A percentile compares a stretch with the other conserved stretches of the same genome.
Conservation (phyloP, 2,797 vertebrate species). For the Macropodus opercularis region DNA sequence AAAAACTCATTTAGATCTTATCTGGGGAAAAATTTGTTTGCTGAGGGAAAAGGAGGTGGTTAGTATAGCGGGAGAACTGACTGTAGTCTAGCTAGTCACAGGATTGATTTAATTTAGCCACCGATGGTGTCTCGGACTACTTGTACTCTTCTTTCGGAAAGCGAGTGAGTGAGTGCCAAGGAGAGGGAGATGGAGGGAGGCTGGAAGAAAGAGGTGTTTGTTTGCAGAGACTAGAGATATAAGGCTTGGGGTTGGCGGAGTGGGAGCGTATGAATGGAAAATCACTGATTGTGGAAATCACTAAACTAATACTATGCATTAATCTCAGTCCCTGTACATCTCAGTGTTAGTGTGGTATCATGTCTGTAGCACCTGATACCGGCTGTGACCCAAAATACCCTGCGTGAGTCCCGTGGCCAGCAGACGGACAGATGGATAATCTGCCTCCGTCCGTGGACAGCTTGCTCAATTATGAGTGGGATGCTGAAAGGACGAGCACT, state of each 20-base stretch:
- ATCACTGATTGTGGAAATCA: not conserved
- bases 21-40: constrained; percentile 82
- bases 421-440: constrained; percentile 55
- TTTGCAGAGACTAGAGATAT: constrained; percentile 39
- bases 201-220: constrained; percentile 51
- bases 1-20: constrained; percentile 88
- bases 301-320: too few species aligned
- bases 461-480: constrained; percentile 73
- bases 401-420: constrained; percentile 10
- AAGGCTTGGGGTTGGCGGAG: constrained; percentile 17
- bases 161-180: constrained; percentile 50
- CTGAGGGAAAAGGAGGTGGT: constrained; percentile 56
- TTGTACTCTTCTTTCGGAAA: constrained; percentile 72
- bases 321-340: not conserved
- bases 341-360: not conserved
- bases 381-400: constrained; percentile 21
- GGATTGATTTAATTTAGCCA: constrained; percentile 83
- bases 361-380: constrained; percentile 11
- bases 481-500: constrained; percentile 49
- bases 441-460: constrained; percentile 60
- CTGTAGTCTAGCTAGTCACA: constrained; percentile 66
- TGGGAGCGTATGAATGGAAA: not conserved
- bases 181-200: constrained; percentile 38
- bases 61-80: constrained; percentile 60
- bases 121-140: constrained; percentile 78